Base-by-base conservation (phyloP, 1,140 invertebrate species). In the Bicyclus anynana region DNA sequence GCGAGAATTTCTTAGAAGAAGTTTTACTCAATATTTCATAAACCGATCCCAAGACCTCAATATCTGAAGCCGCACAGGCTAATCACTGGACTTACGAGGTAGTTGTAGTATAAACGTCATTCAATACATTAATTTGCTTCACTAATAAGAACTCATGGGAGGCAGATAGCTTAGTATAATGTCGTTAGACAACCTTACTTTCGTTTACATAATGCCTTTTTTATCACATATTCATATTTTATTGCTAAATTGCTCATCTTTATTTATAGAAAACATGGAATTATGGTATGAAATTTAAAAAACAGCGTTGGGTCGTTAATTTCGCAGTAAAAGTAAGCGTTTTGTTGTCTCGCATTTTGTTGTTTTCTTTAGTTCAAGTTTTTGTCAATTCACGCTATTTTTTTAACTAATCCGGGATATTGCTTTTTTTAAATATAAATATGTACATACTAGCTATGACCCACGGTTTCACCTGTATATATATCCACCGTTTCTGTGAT, bases 181-280 rank as follows among this genome's bases (percentile, higher is more conserved):
- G 49, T 44, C 50, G 57, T 62, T 69, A 53, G 53, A 68, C 67
- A 66, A 72, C 62, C 65, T 67, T 65, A 69, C 62, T 74, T 69
- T 69, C 69, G 70, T 77, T 77, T 64, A 72, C 67, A 74, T 74
- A 77, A 77, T 77, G 61, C 62, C n/a, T 35, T 49, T 18, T 38
- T 21, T 3, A 38, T 51, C 49, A 14, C 18, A 51, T 37, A 21
- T 23, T 38, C 29, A 20, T 44, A 44, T 44, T 44, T 44, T 20
- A 44, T 44, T 9, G 37, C 16, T 38, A 38, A 38, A 38, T 14
- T 38, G 16, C 29, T 38, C 16, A 44, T 44, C 40, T 20, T 20
- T 16, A 44, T 44, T 44, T 44, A 18, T 44, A 44, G 40, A 44
- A 44, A 44, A 44, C 40, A 44, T 40, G 37, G 17, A 20, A 20